A percentile compares a stretch with the other conserved stretches of the same genome.
Conservation (phyloP, 2,888 invertebrate species). For the Fragum sueziense region DNA sequence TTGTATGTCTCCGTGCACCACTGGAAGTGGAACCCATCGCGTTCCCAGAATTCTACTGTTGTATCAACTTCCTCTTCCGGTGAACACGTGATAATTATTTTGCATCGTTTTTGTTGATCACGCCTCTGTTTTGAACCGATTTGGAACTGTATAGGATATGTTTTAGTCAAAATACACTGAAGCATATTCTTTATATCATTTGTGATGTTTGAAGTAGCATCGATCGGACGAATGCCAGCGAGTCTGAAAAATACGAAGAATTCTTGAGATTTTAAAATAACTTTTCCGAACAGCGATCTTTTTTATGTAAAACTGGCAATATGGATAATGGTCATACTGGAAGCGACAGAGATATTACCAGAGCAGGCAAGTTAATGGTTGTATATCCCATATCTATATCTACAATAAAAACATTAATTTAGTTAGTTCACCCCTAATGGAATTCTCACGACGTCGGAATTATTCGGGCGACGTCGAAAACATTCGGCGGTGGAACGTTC, state of each 20-base stretch:
- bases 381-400: too few relatives aligned
- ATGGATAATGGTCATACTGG: too few relatives aligned
- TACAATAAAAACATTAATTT: too few relatives aligned
- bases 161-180: background rate
- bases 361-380: too few relatives aligned
- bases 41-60: constrained; percentile 13
- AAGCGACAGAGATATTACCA: too few relatives aligned
- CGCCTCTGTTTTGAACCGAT: constrained; percentile 16
- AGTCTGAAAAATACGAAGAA: background rate
- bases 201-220: background rate
- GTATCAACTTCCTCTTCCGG: constrained; percentile 15
- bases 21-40: constrained; percentile 12
- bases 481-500: too few relatives aligned
- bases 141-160: background rate
- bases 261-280: too few relatives aligned
- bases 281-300: too few relatives aligned
- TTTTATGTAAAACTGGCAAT: too few relatives aligned
- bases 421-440: too few relatives aligned
- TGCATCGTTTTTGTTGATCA: background rate
- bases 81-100: constrained; percentile 19
- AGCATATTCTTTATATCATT: background rate
- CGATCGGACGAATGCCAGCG: background rate
- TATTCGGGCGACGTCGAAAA: too few relatives aligned
- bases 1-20: constrained; percentile 11
- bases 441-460: too few relatives aligned